These are phyloP conservation scores for Zaprionus capensis DNA, from an alignment of 1,140 invertebrate species.

Conservation along the genomic window DNA sequence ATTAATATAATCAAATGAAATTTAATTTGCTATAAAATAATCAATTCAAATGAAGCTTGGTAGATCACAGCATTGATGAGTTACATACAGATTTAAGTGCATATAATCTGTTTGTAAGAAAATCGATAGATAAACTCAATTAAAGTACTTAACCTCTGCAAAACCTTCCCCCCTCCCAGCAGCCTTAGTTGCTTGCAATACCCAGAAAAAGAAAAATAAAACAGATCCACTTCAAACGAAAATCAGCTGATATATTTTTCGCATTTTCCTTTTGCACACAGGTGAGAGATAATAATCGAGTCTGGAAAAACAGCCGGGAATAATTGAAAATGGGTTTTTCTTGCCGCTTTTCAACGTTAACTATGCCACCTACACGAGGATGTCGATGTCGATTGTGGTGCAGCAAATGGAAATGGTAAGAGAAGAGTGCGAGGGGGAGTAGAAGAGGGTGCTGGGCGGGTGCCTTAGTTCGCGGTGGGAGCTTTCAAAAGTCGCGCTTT, in stretches of 20 bases:
- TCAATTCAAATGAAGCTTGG: too few relatives aligned
- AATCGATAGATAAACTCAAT: background rate
- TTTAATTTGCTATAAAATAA: too few relatives aligned
- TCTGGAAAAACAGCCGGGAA: background rate
- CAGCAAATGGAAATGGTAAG: constrained; percentile 8
- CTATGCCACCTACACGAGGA: background rate
- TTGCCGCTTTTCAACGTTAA: background rate
- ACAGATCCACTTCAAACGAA: background rate
- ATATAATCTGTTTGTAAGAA: background rate
- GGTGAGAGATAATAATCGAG: constrained; percentile 1
- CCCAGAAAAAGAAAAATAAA: background rate
- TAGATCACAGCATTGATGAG: too few relatives aligned
- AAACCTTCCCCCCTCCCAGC: background rate
- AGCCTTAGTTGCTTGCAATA: background rate
- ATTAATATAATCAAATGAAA: too few relatives aligned
- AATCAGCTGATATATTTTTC: background rate
- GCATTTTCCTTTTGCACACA: background rate
- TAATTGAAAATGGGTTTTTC: constrained; percentile 11
- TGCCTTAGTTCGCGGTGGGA: constrained; percentile 12
- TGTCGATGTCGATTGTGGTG: constrained; percentile 20
- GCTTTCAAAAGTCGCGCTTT: constrained; percentile 48
- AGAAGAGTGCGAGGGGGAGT: background rate
- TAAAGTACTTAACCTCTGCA: background rate
- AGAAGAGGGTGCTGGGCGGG: background rate
- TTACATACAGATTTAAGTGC: background rate